Evolutionary conservation across 2,113 vertebrate genomes (phyloP), one percentile per base, ranked within the genome.

Genomic region (Corythornis madagascariensis): DNA sequence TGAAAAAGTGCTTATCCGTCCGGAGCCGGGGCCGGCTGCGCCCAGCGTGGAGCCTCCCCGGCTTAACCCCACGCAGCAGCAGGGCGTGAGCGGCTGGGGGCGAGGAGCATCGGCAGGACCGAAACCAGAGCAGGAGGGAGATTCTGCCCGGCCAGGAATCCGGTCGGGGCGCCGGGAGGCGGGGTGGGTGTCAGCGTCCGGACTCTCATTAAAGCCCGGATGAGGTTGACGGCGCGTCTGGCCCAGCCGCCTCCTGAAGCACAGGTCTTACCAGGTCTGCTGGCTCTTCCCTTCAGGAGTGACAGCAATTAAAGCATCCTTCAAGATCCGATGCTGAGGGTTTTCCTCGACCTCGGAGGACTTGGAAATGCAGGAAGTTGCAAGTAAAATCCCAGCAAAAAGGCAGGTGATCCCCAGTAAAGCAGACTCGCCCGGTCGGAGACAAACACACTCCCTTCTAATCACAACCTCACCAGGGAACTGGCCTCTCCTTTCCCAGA

Each of bases 191-290:
- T 28, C 65, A 52, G 56, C 43, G 11, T 83, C 93, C 24, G 3
- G 25, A 6, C 4, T 10, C 38, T 90, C 82, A 50, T 87, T 82
- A 83, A 52, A 45, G 10, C 50, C 21, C 2, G 11, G n/a, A n/a
- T 13, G 55, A 59, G 82, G 83, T 9, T 67, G 80, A 10, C 4
- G 5, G 45, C 3, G 13, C 1, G 2, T 16, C 85, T 33, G 50
- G 65, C 52, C 0, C 3, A n/a, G 82, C 65, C 53, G 53, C 40
- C 73, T 63, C 92, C 77, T 6, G 63, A 67, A 66, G 86, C 86
- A 20, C 92, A 79, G 91, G 91, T 89, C 43, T 52, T 89, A 57
- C 87, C 83, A 38, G 92, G 74, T 90, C 81, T 70, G 77, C 83
- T 16, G 86, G 77, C 42, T 59, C 24, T 14, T 66, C 63, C 2